These are phyloP conservation scores for Botia almorhae DNA, from an alignment of 2,797 vertebrate genomes.

Conservation along the genomic window DNA sequence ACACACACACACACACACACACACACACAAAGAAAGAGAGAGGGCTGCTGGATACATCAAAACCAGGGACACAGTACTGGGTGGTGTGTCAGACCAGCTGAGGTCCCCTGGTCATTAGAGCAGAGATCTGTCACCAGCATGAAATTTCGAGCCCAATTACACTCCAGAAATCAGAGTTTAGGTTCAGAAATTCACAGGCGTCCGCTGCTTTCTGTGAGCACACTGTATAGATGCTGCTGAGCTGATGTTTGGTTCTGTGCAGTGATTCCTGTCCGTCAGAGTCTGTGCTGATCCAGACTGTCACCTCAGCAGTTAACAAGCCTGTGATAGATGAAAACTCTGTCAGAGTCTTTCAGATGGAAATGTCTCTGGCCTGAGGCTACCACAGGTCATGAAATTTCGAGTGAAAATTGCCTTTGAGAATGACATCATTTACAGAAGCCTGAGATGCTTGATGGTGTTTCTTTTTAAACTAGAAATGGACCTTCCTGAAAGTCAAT, in stretches of 20 bases:
- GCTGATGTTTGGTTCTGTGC: not conserved
- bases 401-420: constrained; percentile 1
- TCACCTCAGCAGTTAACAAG: constrained; percentile 41
- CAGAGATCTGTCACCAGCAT: not conserved
- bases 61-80: not conserved
- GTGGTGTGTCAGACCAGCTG: not conserved
- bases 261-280: constrained; percentile 16
- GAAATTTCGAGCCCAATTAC: not conserved
- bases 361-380: constrained; percentile 19
- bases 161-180: not conserved
- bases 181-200: not conserved
- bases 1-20: not conserved
- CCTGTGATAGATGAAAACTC: constrained; percentile 16
- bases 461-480: constrained; percentile 13
- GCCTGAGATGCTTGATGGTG: not conserved
- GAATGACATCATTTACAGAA: not conserved
- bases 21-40: too few relatives aligned
- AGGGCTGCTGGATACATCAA: not conserved
- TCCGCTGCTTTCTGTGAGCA: not conserved
- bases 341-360: constrained; percentile 31
- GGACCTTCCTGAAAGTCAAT: not conserved
- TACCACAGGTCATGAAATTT: not conserved
- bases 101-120: not conserved
- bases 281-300: not conserved
- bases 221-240: not conserved